Base-by-base conservation (phyloP, 2,113 vertebrate species). In the Neofelis nebulosa region DNA sequence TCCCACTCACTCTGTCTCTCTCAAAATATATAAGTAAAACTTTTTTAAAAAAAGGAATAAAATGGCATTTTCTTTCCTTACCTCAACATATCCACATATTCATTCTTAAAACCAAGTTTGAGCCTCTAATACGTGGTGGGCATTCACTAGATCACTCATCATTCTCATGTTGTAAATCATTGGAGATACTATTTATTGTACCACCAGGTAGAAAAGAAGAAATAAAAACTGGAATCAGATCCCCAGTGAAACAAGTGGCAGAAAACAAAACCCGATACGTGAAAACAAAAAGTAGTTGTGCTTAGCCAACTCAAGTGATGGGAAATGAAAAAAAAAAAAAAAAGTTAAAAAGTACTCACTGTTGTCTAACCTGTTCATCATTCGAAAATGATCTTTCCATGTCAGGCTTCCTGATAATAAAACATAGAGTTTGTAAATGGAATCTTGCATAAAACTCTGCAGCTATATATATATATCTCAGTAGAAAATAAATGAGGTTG, bases 401-500 rank as follows among this genome's bases (percentile, higher is more conserved):
- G 63, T 97, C 95, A 90, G 86, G 48, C 68, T 98, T 94, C 86
- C 97, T 98, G 97, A 97, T 94, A 89, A 85, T 92, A 97, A 97
- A 97, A 90, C 89, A 61, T 61, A 90, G 33, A 98, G 83, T 78
- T 84, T 97, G 63, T 92, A 94, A 97, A 95, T 1, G 4, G 90
- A 98, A 97, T 95, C 96, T 95, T 95, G 84, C 91, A 97, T 97
- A 98, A 98, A 98, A 96, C 71, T 95, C 95, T 94, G 90, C 91
- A 97, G 82, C 96, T 45, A 45, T 45, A 7, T 45, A 45, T 45
- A 1, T n/a, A 69, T 19, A 55, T 97, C 96, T 89, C 97, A 98
- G 65, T 79, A 31, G 63, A 91, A 98, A 98, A 98, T 97, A 98
- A 98, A 98, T 98, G 94, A 98, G 89, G 89, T 89, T 97, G 94